These are phyloP conservation scores for Herpetotheres cachinnans DNA, from an alignment of 2,113 vertebrate species.

Conservation along the genomic window DNA sequence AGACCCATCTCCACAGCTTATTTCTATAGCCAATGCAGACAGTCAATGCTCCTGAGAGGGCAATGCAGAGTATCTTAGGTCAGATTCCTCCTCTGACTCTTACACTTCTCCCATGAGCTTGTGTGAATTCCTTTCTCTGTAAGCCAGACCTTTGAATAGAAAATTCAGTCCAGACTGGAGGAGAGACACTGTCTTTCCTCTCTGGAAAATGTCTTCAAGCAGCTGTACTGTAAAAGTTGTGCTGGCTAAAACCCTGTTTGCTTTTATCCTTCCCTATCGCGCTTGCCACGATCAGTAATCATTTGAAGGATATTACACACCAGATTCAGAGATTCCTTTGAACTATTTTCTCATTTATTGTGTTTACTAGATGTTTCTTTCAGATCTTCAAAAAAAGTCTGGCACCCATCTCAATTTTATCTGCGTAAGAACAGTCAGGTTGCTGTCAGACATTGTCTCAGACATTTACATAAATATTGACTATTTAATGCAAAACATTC, in stretches of 20 bases:
- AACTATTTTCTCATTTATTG: background rate
- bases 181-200: background rate
- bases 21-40: background rate
- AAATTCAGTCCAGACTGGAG: background rate
- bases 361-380: background rate
- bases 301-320: background rate
- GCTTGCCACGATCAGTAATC: background rate
- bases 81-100: background rate
- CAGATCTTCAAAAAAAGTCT: background rate
- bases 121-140: background rate
- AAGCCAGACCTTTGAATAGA: background rate
- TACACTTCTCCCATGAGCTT: background rate
- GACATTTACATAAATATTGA: constrained; percentile 40
- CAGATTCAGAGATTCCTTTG: background rate
- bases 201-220: background rate
- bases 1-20: background rate
- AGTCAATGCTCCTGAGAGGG: background rate
- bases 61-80: background rate
- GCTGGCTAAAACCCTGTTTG: background rate
- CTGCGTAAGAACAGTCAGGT: background rate
- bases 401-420: background rate
- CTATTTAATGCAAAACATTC: constrained; percentile 14
- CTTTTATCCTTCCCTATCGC: background rate
- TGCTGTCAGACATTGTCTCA: background rate
- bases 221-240: background rate